Evolutionary conservation across 64 coral and sea anemone genomes (phyloP).

Genomic region (Porites lutea): DNA sequence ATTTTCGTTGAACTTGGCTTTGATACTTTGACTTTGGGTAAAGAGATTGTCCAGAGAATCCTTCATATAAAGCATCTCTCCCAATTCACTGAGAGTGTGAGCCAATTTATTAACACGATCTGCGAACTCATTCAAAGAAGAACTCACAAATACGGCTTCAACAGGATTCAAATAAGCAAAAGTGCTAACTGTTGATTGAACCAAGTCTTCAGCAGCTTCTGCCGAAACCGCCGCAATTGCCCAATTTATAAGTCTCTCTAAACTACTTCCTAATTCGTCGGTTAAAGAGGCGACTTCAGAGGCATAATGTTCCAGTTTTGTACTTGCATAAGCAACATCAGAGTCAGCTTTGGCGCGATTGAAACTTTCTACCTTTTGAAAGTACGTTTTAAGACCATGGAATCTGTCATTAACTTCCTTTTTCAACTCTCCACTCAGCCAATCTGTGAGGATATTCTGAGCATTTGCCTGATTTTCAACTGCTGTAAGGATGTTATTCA

Average conservation of each 20-base stretch:
- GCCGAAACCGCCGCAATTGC: conserved; percentile 18
- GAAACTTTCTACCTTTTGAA: conserved; percentile 14
- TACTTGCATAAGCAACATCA: conserved; percentile 2
- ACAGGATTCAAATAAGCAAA: conserved; percentile 33
- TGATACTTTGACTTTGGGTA: neutral
- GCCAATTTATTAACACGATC: conserved; percentile 23
- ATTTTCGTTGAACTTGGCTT: neutral
- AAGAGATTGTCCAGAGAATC: neutral
- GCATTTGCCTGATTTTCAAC: conserved; percentile 36
- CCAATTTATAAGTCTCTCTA: neutral
- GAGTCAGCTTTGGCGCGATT: conserved; percentile 4
- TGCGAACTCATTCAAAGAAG: neutral
- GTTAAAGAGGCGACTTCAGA: neutral
- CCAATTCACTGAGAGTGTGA: neutral
- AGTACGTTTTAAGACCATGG: conserved; percentile 20
- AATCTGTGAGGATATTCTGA: neutral
- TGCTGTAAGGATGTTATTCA: conserved; percentile 8
- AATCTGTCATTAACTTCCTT: conserved; percentile 34
- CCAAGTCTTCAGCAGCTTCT: conserved; percentile 23
- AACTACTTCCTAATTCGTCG: neutral
- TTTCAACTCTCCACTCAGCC: conserved; percentile 10
- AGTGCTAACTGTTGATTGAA: neutral
- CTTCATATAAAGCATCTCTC: neutral
- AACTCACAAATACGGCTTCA: conserved; percentile 23
- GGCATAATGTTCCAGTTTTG: neutral